Evolutionary conservation across 2,113 vertebrate species (phyloP).

Genomic region (Festucalex cinctus): DNA sequence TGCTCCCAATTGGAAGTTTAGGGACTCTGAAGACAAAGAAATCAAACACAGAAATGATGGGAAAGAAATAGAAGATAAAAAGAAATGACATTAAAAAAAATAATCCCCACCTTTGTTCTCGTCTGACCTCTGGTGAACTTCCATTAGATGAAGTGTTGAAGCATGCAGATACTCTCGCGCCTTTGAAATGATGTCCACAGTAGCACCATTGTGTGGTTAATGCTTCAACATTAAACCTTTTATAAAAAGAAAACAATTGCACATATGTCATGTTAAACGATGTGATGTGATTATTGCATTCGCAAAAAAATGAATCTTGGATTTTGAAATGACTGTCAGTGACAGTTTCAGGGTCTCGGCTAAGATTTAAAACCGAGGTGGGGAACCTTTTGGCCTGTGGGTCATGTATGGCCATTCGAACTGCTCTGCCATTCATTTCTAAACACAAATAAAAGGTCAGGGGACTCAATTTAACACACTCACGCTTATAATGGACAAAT

Average conservation of each 20-base stretch:
- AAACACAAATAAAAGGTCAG: too few species aligned
- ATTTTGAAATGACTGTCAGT: too few species aligned
- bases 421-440: too few species aligned
- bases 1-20: constrained; percentile 31
- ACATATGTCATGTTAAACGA: too few species aligned
- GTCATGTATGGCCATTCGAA: too few species aligned
- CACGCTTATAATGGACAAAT: too few species aligned
- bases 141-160: constrained; percentile 6
- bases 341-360: too few species aligned
- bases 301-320: too few species aligned
- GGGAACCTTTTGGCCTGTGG: too few species aligned
- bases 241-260: not conserved
- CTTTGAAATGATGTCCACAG: constrained; percentile 42
- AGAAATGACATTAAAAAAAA: constrained; percentile 1
- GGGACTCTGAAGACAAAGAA: constrained; percentile 13
- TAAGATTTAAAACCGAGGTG: too few species aligned
- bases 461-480: too few species aligned
- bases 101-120: constrained; percentile 41
- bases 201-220: constrained; percentile 47
- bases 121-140: constrained; percentile 12
- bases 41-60: not conserved
- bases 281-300: too few species aligned
- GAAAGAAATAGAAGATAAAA: not conserved
- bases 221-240: constrained; percentile 42
- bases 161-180: constrained; percentile 15